These are phyloP conservation scores for Hephaestus fuliginosus DNA, from an alignment of 2,797 vertebrate species.

Conservation along the genomic window DNA sequence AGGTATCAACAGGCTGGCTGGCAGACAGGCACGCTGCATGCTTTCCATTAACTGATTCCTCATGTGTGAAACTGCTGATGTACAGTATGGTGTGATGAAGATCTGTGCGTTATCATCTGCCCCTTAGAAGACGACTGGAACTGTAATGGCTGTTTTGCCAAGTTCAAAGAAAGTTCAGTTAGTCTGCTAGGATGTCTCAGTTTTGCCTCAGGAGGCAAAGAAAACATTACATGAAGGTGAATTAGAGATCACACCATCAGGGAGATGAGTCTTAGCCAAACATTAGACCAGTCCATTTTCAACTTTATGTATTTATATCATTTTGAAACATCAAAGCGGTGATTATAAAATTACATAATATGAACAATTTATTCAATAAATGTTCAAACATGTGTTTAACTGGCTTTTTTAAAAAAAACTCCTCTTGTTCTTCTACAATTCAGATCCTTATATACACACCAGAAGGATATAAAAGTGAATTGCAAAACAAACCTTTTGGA, in stretches of 20 bases:
- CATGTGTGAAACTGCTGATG: neutral
- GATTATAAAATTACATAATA: neutral
- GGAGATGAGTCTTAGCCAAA: neutral
- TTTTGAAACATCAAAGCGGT: neutral
- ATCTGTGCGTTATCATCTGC: neutral
- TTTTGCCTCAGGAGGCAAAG: neutral
- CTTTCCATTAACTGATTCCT: conserved; percentile 32
- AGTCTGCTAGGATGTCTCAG: neutral
- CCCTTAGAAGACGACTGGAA: too few relatives aligned
- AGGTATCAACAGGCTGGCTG: conserved; percentile 74
- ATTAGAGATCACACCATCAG: neutral
- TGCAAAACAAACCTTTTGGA: neutral
- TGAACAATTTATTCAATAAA: neutral
- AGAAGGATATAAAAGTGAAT: neutral
- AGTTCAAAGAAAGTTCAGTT: neutral
- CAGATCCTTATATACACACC: neutral
- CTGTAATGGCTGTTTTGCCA: too few relatives aligned
- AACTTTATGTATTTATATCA: neutral
- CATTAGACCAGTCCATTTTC: neutral
- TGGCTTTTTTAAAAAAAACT: neutral
- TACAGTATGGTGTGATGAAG: neutral
- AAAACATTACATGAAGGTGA: neutral
- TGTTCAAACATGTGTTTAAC: neutral
- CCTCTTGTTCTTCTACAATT: neutral
- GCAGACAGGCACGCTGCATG: conserved; percentile 43